These are phyloP conservation scores for Periophthalmodon schlosseri DNA, from an alignment of 2,113 vertebrate species.

Conservation along the genomic window DNA sequence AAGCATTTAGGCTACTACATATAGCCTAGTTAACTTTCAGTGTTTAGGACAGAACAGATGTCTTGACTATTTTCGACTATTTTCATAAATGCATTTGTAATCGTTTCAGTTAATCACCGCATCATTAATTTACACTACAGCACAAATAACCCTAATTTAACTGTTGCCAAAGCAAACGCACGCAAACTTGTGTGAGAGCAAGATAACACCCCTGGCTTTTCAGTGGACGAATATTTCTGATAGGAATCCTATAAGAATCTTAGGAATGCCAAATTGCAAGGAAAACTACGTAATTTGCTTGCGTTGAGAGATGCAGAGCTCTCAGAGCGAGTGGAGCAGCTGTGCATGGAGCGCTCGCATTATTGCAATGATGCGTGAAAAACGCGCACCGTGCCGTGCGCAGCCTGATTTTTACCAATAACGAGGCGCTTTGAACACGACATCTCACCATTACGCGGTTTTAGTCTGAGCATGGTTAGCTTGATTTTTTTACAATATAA, in stretches of 20 bases:
- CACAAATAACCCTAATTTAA: neutral
- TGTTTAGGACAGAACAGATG: neutral
- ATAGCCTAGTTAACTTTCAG: neutral
- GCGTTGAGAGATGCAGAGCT: conserved; percentile 36
- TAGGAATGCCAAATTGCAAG: conserved; percentile 30
- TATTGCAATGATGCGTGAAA: conserved; percentile 64
- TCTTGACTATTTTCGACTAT: neutral
- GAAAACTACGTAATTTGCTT: conserved; percentile 8
- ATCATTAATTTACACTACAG: too few relatives aligned
- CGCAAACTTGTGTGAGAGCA: conserved; percentile 5
- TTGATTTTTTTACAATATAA: neutral
- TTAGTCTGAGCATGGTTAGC: neutral
- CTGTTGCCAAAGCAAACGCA: conserved; percentile 15
- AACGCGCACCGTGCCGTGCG: conserved; percentile 32
- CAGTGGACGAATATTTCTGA: conserved; percentile 19
- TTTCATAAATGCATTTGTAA: neutral
- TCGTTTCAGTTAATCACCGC: neutral
- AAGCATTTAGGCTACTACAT: neutral
- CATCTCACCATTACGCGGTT: neutral
- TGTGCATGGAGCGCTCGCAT: conserved; percentile 53
- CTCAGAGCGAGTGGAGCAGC: conserved; percentile 65
- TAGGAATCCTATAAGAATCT: conserved; percentile 7
- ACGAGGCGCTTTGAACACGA: neutral
- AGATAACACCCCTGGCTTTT: conserved; percentile 23
- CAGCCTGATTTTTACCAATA: conserved; percentile 20